phyloP scores from a whole-genome alignment of 2,113 vertebrate species.

The Aptenodytes forsteri region DNA sequence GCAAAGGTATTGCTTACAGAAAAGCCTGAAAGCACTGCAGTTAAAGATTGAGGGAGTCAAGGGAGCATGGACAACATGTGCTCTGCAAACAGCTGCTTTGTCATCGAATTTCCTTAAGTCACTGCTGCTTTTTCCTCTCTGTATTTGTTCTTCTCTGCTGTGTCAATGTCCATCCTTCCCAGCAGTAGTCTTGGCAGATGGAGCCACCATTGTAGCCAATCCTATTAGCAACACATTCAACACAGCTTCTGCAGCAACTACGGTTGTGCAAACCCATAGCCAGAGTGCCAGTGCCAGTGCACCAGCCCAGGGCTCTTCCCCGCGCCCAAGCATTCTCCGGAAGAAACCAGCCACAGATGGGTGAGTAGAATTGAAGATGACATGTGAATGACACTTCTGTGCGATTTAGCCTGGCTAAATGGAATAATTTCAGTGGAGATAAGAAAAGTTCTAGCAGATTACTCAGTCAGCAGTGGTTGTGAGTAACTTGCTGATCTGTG shows the following conservation, averaged over 20 bases:
- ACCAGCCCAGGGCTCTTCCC: conserved; percentile 92
- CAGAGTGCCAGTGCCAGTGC: conserved; percentile 85
- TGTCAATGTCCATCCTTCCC: not conserved
- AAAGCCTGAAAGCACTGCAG: not conserved
- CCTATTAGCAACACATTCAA: conserved; percentile 91
- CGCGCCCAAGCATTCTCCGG: conserved; percentile 94
- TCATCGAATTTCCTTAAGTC: not conserved
- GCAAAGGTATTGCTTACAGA: not conserved
- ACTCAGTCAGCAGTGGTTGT: not conserved
- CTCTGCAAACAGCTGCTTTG: not conserved
- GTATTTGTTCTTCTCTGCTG: not conserved
- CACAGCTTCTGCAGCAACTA: conserved; percentile 85
- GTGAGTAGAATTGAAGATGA: conserved; percentile 73
- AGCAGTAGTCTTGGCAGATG: conserved; percentile 91
- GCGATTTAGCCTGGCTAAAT: not conserved
- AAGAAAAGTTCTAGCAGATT: not conserved
- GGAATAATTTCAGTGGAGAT: not conserved
- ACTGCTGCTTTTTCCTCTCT: not conserved
- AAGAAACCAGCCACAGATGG: conserved; percentile 93
- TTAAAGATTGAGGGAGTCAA: not conserved
- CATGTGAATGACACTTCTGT: not conserved
- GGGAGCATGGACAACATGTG: not conserved
- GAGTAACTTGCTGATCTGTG: not conserved
- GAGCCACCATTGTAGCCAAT: conserved; percentile 90
- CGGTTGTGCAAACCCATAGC: conserved; percentile 91